Conservation (phyloP, 2,797 vertebrate genomes). For the Gambusia yucatana region DNA sequence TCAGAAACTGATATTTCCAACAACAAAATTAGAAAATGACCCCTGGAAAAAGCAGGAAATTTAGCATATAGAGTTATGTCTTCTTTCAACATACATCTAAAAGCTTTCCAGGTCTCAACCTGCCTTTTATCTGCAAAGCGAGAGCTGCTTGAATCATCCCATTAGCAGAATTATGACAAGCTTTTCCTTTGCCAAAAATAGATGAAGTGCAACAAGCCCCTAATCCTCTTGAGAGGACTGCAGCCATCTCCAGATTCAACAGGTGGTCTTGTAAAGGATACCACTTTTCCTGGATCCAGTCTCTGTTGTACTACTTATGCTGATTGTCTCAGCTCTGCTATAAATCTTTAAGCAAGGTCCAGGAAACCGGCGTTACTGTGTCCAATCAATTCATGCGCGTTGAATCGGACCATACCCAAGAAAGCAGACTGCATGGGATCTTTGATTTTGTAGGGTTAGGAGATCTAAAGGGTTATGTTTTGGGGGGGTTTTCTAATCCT, state of each 20-base stretch:
- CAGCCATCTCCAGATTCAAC: conserved; percentile 55
- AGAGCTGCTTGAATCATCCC: conserved; percentile 22
- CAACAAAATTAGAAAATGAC: neutral
- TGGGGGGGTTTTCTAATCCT: neutral
- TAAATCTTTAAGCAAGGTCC: conserved; percentile 53
- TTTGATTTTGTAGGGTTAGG: conserved; percentile 1
- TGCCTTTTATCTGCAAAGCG: conserved; percentile 17
- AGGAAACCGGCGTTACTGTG: conserved; percentile 53
- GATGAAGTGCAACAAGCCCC: conserved; percentile 51
- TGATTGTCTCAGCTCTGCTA: conserved; percentile 60
- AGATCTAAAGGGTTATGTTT: neutral
- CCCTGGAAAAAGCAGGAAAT: neutral
- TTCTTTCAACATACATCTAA: conserved; percentile 1
- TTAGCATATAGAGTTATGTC: neutral
- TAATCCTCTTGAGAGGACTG: conserved; percentile 56
- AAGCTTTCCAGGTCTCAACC: neutral
- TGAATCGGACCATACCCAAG: conserved; percentile 29
- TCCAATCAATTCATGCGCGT: conserved; percentile 48
- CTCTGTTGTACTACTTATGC: conserved; percentile 51
- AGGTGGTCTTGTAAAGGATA: conserved; percentile 70
- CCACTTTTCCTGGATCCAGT: conserved; percentile 51
- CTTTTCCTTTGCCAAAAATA: conserved; percentile 49
- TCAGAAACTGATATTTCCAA: conserved; percentile 3
- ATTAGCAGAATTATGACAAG: conserved; percentile 50
- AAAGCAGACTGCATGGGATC: conserved; percentile 15